These are phyloP conservation scores for Tragelaphus imberbis DNA, from an alignment of 2,113 vertebrate genomes.

Conservation along the genomic window DNA sequence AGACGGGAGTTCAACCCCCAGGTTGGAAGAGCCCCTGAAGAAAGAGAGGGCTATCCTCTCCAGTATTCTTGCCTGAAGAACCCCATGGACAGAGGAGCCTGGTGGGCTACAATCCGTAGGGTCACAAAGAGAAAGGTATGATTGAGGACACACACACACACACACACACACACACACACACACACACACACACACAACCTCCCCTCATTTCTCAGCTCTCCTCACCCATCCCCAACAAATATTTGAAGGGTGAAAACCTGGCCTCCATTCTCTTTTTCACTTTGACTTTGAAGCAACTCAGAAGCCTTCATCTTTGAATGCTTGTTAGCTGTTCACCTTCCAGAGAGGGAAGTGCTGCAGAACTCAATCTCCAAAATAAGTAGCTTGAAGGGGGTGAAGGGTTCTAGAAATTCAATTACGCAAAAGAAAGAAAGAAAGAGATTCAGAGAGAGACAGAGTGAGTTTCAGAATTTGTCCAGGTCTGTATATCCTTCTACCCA, in stretches of 20 bases:
- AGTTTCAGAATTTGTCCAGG: neutral
- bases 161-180: too few relatives aligned
- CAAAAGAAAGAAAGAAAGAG: neutral
- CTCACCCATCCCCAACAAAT: neutral
- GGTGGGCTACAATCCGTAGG: accelerated
- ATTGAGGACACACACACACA: neutral
- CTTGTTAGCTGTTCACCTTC: neutral
- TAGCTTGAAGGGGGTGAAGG: neutral
- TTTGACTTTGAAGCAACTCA: neutral
- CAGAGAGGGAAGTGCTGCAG: neutral
- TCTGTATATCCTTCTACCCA: neutral
- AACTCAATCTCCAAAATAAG: neutral
- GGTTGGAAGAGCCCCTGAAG: neutral
- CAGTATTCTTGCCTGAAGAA: neutral
- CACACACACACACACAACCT: too few relatives aligned
- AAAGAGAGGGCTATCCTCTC: neutral
- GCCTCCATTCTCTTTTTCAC: neutral
- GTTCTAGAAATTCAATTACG: neutral
- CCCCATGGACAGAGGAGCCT: neutral
- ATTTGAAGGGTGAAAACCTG: neutral
- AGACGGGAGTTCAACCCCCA: accelerated
- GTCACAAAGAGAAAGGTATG: neutral
- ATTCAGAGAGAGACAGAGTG: neutral
- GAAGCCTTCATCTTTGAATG: neutral
- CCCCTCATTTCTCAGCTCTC: neutral